These are phyloP conservation scores for Chionodraco myersi DNA, from an alignment of 2,113 vertebrate species.

Conservation along the genomic window DNA sequence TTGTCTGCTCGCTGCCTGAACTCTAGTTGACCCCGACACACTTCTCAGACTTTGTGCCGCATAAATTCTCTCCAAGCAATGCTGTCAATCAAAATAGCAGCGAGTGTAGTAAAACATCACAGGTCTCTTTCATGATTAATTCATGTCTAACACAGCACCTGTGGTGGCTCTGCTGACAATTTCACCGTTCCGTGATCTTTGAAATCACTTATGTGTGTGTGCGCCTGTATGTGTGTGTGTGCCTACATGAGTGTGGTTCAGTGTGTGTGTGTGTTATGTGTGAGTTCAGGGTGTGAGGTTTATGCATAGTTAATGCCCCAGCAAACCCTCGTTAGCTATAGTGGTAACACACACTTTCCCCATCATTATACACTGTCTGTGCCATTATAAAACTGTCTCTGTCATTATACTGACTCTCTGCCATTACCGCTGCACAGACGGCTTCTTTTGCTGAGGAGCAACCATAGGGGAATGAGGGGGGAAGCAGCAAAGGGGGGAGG, in stretches of 20 bases:
- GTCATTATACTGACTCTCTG: conserved; percentile 63
- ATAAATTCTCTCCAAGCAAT: conserved; percentile 69
- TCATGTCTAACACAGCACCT: conserved; percentile 78
- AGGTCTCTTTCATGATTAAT: conserved; percentile 81
- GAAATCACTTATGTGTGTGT: conserved; percentile 58
- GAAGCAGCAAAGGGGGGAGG: conserved; percentile 15
- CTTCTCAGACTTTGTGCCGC: conserved; percentile 68
- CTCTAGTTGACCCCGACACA: conserved; percentile 74
- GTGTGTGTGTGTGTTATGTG: conserved; percentile 43
- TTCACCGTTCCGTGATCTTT: conserved; percentile 62
- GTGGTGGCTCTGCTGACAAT: conserved; percentile 75
- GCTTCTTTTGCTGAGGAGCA: conserved; percentile 47
- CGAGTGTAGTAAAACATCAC: conserved; percentile 75
- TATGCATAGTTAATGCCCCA: conserved; percentile 77
- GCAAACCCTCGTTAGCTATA: conserved; percentile 73
- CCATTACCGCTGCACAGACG: conserved; percentile 58
- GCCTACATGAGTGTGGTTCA: conserved; percentile 37
- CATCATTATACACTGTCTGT: conserved; percentile 69
- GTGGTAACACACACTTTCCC: conserved; percentile 60
- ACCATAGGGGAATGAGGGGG: conserved; percentile 11
- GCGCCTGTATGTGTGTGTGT: conserved; percentile 33
- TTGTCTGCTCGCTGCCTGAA: conserved; percentile 63
- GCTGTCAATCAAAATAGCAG: conserved; percentile 77
- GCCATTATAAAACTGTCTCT: conserved; percentile 67
- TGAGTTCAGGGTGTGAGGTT: conserved; percentile 61